These are phyloP conservation scores for Macroteleia sp. DNA, from an alignment of 2,888 invertebrate genomes.

Conservation along the genomic window DNA sequence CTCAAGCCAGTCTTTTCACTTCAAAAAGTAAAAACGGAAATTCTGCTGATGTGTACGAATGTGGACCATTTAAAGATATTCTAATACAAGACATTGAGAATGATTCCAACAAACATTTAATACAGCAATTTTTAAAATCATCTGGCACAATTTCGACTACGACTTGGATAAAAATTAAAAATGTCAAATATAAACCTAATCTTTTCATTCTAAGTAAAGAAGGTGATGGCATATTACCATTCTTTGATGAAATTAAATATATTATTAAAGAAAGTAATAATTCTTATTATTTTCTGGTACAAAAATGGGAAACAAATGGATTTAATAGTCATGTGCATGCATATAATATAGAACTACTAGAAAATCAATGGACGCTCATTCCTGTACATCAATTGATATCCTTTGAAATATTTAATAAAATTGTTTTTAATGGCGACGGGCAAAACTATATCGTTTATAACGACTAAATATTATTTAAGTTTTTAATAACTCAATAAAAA, in stretches of 20 bases:
- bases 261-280: neutral
- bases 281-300: neutral
- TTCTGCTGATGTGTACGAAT: too few relatives aligned
- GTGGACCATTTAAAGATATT: too few relatives aligned
- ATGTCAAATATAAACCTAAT: neutral
- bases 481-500: too few relatives aligned
- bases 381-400: neutral
- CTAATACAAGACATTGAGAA: neutral
- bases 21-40: too few relatives aligned
- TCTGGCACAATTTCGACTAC: neutral
- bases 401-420: neutral
- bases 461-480: too few relatives aligned
- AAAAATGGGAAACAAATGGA: constrained; percentile 3
- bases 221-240: neutral
- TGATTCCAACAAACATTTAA: too few relatives aligned
- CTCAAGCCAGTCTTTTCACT: too few relatives aligned
- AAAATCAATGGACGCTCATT: neutral
- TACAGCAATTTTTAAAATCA: neutral
- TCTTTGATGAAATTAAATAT: constrained; percentile 1
- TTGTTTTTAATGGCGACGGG: constrained; percentile 4
- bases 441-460: neutral
- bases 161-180: neutral
- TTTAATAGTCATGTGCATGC: constrained; percentile 5
- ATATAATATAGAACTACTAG: neutral
- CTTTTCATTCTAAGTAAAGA: constrained; percentile 1